Base-by-base conservation (phyloP, 1,140 invertebrate genomes). In the Ostrea edulis region DNA sequence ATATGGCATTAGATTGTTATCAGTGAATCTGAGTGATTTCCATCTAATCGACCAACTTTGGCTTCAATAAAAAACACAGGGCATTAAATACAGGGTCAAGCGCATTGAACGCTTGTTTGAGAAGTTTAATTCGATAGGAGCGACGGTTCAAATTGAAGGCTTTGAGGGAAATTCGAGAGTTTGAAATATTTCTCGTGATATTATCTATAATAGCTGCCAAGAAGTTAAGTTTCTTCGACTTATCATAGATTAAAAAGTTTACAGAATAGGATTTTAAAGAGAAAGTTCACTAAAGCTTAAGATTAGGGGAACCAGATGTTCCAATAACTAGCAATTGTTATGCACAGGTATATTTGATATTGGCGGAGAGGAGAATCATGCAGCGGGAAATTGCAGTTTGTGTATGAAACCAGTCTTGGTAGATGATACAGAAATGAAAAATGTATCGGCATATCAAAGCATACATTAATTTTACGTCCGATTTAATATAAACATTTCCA, bases 381-480 rank as follows among this genome's bases (percentile, higher is more conserved):
- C 29, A 71, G 68, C 20, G 29, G 68, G 14, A 71, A 71, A 71
- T 71, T 71, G 68, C 68, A 71, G 68, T 35, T 35, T 58, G 22
- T 71, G 68, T 71, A 35, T 71, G 29, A 71, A 71, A 71, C 8
- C 68, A 71, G 68, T 25, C 22, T 71, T 71, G 68, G 22, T 71
- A 71, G 22, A 71, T 12, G 29, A 35, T 25, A 71, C n/a, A 29
- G 68, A 44, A 71, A 71, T 71, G 68, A 71, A 71, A 71, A 29
- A 71, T 71, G 68, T 71, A 71, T 71, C 68, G 68, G 68, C 22
- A 71, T 71, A 71, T 71, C 68, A 71, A 71, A 71, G 68, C 68
- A 71, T 71, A 71, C 68, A 71, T 71, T 71, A 71, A 71, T 35
- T 71, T 71, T 71, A 71, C 25, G 68, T 71, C 68, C 68, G 68